Percentiles rank a stretch among this genome's conserved stretches.
Conservation (phyloP, 2,888 invertebrate species). For the Rhyacophila evoluta region DNA sequence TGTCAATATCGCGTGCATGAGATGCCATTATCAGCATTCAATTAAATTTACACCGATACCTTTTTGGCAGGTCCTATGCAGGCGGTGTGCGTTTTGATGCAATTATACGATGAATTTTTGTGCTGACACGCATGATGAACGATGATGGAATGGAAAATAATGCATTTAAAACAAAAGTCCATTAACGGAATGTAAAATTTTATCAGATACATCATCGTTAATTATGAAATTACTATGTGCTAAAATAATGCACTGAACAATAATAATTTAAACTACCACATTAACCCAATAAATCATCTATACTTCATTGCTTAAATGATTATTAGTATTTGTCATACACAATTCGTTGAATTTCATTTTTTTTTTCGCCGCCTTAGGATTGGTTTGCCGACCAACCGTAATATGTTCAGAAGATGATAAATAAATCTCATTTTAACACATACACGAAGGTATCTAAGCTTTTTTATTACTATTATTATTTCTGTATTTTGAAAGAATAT, state of each 20-base stretch:
- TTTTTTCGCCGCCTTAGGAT: too few relatives aligned
- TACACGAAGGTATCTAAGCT: too few relatives aligned
- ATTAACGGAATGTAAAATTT: constrained; percentile 39
- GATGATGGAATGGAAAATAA: constrained; percentile 51
- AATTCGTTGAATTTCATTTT: too few relatives aligned
- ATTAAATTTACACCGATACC: constrained; percentile 40
- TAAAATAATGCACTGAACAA: neutral
- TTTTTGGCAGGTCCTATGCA: constrained; percentile 30
- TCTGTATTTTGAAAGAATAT: too few relatives aligned
- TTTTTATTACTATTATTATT: too few relatives aligned
- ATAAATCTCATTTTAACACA: too few relatives aligned
- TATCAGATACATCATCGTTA: constrained; percentile 18
- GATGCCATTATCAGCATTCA: neutral
- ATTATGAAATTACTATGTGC: neutral
- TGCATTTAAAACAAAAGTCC: constrained; percentile 50
- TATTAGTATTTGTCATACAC: too few relatives aligned
- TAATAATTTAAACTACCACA: neutral
- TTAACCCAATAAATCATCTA: neutral
- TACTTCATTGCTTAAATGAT: neutral
- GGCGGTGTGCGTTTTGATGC: constrained; percentile 39
- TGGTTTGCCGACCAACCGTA: too few relatives aligned
- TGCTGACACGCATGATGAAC: constrained; percentile 50
- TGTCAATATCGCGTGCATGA: neutral
- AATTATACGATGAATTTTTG: constrained; percentile 50
- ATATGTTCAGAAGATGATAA: too few relatives aligned